Evolutionary conservation across 2,797 vertebrate species (phyloP).

Genomic region (Esox masquinongy): DNA sequence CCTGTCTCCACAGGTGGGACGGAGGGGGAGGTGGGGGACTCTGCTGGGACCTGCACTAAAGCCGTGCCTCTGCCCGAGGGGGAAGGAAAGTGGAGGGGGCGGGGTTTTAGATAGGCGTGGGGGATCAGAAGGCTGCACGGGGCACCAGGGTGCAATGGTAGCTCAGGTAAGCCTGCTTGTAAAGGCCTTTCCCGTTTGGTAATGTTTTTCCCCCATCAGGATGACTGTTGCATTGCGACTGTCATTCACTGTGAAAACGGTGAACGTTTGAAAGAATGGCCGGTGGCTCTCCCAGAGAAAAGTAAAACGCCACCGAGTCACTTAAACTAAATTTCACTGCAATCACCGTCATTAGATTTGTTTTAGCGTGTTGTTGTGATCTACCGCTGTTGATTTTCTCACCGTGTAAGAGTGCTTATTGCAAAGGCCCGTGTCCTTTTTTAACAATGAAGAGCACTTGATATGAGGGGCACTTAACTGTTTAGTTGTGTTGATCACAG

Average conservation of each 20-base stretch:
- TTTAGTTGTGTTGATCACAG: not conserved
- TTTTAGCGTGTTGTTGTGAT: not conserved
- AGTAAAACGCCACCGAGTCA: not conserved
- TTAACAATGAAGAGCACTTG: not conserved
- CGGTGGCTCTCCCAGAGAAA: too few relatives aligned
- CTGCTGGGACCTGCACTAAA: constrained; percentile 72
- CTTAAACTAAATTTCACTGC: not conserved
- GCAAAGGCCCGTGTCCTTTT: not conserved
- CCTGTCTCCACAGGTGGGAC: constrained; percentile 63
- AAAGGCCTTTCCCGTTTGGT: not conserved
- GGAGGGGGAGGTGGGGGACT: constrained; percentile 27
- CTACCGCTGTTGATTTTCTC: not conserved
- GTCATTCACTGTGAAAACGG: too few relatives aligned
- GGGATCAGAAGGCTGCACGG: constrained; percentile 70
- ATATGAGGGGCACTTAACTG: not conserved
- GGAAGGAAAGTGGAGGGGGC: constrained; percentile 5
- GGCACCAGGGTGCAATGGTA: constrained; percentile 60
- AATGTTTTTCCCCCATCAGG: too few relatives aligned
- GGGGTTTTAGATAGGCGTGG: constrained; percentile 44
- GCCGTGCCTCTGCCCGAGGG: constrained; percentile 66
- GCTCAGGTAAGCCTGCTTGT: constrained; percentile 43
- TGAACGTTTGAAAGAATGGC: too few relatives aligned
- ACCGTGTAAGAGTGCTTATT: not conserved
- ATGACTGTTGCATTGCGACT: too few relatives aligned
- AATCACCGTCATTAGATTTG: not conserved